phyloP scores from a whole-genome alignment of 2,113 vertebrate species.

The Probosciger aterrimus region DNA sequence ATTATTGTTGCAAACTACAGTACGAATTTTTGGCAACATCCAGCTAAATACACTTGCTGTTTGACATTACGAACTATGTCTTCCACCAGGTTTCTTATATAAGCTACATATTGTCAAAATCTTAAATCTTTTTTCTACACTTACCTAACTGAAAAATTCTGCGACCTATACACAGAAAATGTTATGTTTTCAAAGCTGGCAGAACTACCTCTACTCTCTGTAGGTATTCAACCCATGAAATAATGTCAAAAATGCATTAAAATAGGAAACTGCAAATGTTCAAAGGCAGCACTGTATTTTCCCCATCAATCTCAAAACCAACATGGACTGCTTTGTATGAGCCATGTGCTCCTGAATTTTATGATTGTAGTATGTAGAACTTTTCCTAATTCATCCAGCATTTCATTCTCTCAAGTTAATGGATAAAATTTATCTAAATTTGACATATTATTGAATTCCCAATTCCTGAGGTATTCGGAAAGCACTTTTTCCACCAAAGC shows the following conservation, averaged over 20 bases:
- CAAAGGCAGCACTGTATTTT: neutral
- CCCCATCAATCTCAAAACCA: neutral
- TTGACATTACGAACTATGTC: neutral
- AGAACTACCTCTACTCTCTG: neutral
- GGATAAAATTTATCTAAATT: neutral
- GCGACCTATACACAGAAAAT: neutral
- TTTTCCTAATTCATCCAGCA: neutral
- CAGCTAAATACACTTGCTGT: neutral
- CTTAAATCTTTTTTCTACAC: neutral
- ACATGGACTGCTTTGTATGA: neutral
- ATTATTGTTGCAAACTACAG: neutral
- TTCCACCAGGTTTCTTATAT: neutral
- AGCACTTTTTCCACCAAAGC: neutral
- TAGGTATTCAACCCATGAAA: neutral
- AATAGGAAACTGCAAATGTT: neutral
- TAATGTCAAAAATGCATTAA: neutral
- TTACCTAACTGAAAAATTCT: neutral
- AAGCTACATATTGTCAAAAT: neutral
- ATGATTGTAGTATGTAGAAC: neutral
- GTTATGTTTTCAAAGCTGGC: neutral
- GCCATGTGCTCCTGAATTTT: neutral
- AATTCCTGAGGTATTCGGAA: neutral
- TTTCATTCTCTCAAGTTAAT: neutral
- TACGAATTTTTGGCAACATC: neutral
- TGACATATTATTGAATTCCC: neutral